Evolutionary conservation across 2,797 vertebrate species (phyloP).

Genomic region (Spinus olivaceus): DNA sequence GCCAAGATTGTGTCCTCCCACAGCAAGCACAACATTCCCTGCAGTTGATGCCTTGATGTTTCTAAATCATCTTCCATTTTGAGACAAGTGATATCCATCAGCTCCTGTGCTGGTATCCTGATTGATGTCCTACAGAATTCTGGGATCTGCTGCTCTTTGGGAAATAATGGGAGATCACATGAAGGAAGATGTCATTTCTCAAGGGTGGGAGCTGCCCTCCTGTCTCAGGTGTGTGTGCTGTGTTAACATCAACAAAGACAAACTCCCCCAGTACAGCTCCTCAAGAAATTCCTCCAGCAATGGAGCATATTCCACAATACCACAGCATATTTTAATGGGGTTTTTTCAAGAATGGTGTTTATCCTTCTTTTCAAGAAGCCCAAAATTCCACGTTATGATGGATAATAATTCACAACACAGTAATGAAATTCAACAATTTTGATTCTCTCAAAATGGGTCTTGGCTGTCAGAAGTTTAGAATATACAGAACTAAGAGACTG

Average conservation of each 20-base stretch:
- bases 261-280: neutral
- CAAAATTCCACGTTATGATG: neutral
- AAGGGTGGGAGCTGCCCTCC: neutral
- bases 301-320: neutral
- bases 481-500: neutral
- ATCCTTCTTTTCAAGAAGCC: neutral
- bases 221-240: neutral
- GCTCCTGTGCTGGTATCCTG: neutral
- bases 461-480: neutral
- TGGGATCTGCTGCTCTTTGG: neutral
- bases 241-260: neutral
- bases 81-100: neutral
- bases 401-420: neutral
- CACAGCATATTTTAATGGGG: neutral
- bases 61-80: neutral
- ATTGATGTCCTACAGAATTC: neutral
- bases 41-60: neutral
- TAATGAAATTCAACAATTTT: neutral
- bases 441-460: neutral
- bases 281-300: neutral
- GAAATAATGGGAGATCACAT: neutral
- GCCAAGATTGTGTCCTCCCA: neutral
- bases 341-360: neutral
- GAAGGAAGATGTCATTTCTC: neutral
- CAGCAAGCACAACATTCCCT: neutral